Conservation (phyloP, 2,797 vertebrate genomes). For the Buceros bicornis region DNA sequence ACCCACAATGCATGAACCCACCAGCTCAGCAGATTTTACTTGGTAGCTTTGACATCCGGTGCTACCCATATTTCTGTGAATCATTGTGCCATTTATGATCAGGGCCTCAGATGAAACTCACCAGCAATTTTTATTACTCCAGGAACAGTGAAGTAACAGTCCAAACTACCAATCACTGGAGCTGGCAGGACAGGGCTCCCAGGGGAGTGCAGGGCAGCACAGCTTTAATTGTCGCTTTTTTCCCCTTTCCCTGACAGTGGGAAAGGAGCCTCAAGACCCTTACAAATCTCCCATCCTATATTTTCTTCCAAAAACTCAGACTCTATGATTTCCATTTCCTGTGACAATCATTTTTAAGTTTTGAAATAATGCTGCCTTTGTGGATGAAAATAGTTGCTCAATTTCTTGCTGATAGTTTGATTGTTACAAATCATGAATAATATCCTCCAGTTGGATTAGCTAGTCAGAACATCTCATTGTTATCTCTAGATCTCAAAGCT, state of each 20-base stretch:
- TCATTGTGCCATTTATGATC: conserved; percentile 61
- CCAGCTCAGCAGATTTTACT: conserved; percentile 65
- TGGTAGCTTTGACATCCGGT: conserved; percentile 31
- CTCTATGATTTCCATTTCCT: not conserved
- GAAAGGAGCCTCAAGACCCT: not conserved
- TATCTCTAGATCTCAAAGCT: not conserved
- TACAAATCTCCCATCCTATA: not conserved
- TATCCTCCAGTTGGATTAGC: not conserved
- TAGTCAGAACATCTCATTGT: not conserved
- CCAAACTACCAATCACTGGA: conserved; percentile 40
- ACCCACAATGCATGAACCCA: not conserved
- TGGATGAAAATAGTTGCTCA: not conserved
- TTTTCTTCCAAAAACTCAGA: not conserved
- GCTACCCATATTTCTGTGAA: conserved; percentile 44
- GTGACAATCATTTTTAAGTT: not conserved
- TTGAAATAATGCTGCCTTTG: not conserved
- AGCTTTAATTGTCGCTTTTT: not conserved
- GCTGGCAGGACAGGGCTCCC: conserved; percentile 50
- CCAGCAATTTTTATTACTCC: conserved; percentile 68
- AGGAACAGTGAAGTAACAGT: conserved; percentile 56
- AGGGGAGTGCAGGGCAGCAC: not conserved
- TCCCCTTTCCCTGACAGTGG: not conserved
- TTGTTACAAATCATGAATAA: conserved; percentile 19
- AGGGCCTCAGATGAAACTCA: conserved; percentile 61
- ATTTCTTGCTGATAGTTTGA: not conserved